These are phyloP conservation scores for Cerastoderma edule DNA, from an alignment of 2,888 invertebrate genomes.

Conservation along the genomic window DNA sequence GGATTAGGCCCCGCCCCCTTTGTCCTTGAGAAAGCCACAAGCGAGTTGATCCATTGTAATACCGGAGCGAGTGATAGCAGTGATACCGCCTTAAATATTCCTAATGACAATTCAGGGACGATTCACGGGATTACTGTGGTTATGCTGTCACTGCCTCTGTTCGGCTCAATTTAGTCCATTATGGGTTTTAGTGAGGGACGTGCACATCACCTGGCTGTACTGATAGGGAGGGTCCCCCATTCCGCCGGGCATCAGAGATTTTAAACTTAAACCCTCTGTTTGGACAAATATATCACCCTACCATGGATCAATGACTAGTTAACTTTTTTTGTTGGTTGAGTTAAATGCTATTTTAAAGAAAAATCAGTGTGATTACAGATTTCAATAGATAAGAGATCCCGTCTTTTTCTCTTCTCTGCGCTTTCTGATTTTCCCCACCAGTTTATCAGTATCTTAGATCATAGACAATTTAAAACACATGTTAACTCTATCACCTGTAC, in stretches of 20 bases:
- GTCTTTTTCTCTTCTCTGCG: neutral
- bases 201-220: constrained; percentile 28
- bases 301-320: constrained; percentile 21
- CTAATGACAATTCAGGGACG: constrained; percentile 17
- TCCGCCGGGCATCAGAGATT: constrained; percentile 12
- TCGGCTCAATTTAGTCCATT: constrained; percentile 18
- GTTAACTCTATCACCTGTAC: too few relatives aligned
- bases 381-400: constrained; percentile 15
- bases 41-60: constrained; percentile 26
- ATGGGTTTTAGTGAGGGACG: constrained; percentile 13
- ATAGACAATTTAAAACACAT: neutral
- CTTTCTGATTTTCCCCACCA: constrained; percentile 13
- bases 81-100: constrained; percentile 26
- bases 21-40: constrained; percentile 22
- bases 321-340: constrained; percentile 16
- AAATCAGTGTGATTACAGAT: constrained; percentile 19
- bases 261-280: constrained; percentile 27
- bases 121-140: constrained; percentile 17
- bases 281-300: constrained; percentile 1
- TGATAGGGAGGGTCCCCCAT: neutral
- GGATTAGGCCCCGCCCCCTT: constrained; percentile 33
- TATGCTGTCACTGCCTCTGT: constrained; percentile 18
- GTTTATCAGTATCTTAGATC: neutral
- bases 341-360: constrained; percentile 5
- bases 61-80: constrained; percentile 14